These are phyloP conservation scores for Diploscapter pachys DNA, from an alignment of 1,140 invertebrate species.

Conservation along the genomic window DNA sequence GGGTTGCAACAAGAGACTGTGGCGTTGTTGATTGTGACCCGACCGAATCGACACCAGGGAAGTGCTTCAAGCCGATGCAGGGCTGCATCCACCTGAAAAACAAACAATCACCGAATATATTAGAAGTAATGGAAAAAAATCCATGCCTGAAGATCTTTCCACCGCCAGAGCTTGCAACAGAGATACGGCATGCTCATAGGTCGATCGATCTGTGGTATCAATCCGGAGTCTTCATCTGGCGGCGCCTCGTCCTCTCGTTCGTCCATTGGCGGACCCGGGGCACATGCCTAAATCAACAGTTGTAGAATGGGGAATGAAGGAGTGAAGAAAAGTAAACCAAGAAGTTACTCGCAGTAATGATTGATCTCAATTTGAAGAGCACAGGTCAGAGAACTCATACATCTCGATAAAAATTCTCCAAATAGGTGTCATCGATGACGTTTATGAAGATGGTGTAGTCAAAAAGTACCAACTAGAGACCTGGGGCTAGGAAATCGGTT, in stretches of 20 bases:
- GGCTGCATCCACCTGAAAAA: conserved; percentile 51
- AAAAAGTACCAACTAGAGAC: too few relatives aligned
- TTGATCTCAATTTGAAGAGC: too few relatives aligned
- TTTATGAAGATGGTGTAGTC: too few relatives aligned
- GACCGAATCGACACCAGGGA: conserved; percentile 56
- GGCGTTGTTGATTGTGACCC: conserved; percentile 59
- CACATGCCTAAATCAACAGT: conserved; percentile 38
- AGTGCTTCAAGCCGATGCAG: conserved; percentile 55
- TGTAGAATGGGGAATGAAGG: too few relatives aligned
- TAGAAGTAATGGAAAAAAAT: too few relatives aligned
- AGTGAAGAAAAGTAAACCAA: too few relatives aligned
- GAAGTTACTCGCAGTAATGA: too few relatives aligned
- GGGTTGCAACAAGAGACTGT: conserved; percentile 57
- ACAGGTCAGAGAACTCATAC: too few relatives aligned
- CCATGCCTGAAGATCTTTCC: conserved; percentile 54
- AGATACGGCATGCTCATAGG: conserved; percentile 57
- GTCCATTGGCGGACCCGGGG: conserved; percentile 58
- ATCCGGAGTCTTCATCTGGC: conserved; percentile 40
- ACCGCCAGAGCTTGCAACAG: conserved; percentile 58
- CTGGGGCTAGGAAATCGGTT: too few relatives aligned
- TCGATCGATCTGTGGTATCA: conserved; percentile 57
- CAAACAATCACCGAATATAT: too few relatives aligned
- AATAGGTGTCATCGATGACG: too few relatives aligned
- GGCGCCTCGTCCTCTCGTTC: conserved; percentile 47
- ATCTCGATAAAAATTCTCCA: too few relatives aligned